Conservation (phyloP, 2,113 vertebrate species). For the Uria lomvia region DNA sequence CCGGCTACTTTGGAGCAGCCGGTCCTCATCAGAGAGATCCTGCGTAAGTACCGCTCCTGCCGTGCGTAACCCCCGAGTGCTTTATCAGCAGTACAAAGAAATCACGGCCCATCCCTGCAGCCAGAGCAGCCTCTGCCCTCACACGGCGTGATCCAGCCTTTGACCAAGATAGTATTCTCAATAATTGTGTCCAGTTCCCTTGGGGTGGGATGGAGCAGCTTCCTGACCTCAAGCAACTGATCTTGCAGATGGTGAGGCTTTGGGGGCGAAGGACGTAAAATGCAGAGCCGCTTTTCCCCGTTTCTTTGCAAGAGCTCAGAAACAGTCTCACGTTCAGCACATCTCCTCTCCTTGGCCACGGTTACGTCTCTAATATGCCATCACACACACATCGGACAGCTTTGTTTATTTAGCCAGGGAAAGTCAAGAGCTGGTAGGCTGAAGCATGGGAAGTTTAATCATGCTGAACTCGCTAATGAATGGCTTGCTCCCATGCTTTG, state of each 20-base stretch:
- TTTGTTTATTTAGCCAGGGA: slow-evolving; percentile 4
- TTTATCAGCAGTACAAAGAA: not conserved
- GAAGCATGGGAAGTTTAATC: slow-evolving; percentile 17
- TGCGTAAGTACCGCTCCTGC: slow-evolving; percentile 64
- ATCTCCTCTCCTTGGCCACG: not conserved
- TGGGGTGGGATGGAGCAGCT: not conserved
- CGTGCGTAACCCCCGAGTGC: accelerated
- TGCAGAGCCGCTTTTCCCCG: not conserved
- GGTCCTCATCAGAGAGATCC: slow-evolving; percentile 77
- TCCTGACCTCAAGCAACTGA: not conserved
- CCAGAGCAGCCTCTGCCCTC: not conserved
- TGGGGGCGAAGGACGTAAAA: not conserved
- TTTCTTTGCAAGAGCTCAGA: not conserved
- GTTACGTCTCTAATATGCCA: not conserved
- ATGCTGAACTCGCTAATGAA: slow-evolving; percentile 6
- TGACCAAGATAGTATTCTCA: not conserved
- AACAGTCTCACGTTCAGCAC: not conserved
- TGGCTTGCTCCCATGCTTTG: not conserved
- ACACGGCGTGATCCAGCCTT: accelerated
- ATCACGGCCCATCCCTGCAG: not conserved
- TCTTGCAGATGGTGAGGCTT: not conserved
- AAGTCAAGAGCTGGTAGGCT: not conserved
- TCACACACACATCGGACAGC: accelerated
- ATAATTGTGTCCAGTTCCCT: not conserved
- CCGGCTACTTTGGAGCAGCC: slow-evolving; percentile 74